These are phyloP conservation scores for Invenusta paracnida DNA, from an alignment of 2,888 invertebrate species.

Conservation along the genomic window DNA sequence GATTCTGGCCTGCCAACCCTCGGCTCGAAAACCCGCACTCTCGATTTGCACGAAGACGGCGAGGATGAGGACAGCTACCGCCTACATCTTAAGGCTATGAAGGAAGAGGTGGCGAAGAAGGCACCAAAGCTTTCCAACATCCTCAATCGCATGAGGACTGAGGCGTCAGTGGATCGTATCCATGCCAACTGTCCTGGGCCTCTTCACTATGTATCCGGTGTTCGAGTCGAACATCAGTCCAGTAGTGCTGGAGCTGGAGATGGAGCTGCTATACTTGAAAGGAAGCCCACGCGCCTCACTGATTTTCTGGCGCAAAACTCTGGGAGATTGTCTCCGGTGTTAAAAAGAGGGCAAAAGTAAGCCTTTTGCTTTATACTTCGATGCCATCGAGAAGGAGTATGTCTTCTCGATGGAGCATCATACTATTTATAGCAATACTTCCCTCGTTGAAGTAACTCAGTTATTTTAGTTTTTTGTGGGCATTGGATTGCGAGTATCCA, in stretches of 20 bases:
- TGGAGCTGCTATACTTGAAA: neutral
- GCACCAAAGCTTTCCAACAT: neutral
- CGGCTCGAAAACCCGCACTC: neutral
- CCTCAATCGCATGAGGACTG: neutral
- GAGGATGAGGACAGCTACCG: neutral
- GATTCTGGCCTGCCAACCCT: neutral
- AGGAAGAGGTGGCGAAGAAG: neutral
- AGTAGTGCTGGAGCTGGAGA: neutral
- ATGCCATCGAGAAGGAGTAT: too few relatives aligned
- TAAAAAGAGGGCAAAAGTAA: too few relatives aligned
- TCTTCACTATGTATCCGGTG: neutral
- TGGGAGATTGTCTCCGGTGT: too few relatives aligned
- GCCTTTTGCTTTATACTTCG: too few relatives aligned
- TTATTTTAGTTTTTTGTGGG: neutral
- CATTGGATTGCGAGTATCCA: neutral
- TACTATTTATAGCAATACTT: neutral
- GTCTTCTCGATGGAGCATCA: neutral
- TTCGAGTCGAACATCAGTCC: neutral
- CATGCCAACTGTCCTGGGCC: neutral
- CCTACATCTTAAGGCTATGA: neutral
- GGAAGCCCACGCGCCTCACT: neutral
- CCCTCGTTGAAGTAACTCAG: neutral
- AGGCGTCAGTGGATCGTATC: neutral
- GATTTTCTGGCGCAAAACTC: neutral
- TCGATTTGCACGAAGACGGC: neutral